Evolutionary conservation across 2,888 invertebrate species (phyloP).

Genomic region (Cactoblastis cactorum): DNA sequence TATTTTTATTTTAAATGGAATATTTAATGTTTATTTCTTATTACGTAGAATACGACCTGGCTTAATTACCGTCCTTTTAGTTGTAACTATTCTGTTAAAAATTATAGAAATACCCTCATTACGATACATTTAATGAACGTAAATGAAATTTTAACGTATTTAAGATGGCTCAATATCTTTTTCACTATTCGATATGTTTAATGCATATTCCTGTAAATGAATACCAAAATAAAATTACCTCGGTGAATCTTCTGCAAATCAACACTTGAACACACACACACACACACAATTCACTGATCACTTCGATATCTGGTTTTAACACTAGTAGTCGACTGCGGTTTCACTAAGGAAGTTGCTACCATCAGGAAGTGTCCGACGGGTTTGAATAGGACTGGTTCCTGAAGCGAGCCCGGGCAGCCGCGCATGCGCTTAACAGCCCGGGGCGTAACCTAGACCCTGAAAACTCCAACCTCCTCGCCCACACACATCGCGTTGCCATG

Average conservation of each 20-base stretch:
- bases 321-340: conserved; percentile 16
- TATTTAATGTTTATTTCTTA: too few relatives aligned
- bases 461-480: conserved; percentile 66
- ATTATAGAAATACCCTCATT: too few relatives aligned
- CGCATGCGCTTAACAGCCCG: conserved; percentile 56
- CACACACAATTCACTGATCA: conserved; percentile 1
- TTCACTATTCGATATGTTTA: background rate
- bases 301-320: background rate
- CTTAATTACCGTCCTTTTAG: too few relatives aligned
- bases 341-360: conserved; percentile 30
- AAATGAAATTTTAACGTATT: too few relatives aligned
- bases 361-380: conserved; percentile 48
- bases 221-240: background rate
- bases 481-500: conserved; percentile 59
- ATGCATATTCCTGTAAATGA: too few relatives aligned
- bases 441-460: conserved; percentile 81
- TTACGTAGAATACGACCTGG: too few relatives aligned
- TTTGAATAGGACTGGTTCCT: conserved; percentile 47
- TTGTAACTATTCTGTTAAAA: too few relatives aligned
- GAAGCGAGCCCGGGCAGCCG: conserved; percentile 41
- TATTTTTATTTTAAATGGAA: too few relatives aligned
- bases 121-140: too few relatives aligned
- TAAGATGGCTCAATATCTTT: too few relatives aligned
- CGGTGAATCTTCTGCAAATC: background rate
- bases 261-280: background rate